These are phyloP conservation scores for Microctenopoma stevenorrisi DNA, from an alignment of 2,797 vertebrate genomes.

Conservation along the genomic window DNA sequence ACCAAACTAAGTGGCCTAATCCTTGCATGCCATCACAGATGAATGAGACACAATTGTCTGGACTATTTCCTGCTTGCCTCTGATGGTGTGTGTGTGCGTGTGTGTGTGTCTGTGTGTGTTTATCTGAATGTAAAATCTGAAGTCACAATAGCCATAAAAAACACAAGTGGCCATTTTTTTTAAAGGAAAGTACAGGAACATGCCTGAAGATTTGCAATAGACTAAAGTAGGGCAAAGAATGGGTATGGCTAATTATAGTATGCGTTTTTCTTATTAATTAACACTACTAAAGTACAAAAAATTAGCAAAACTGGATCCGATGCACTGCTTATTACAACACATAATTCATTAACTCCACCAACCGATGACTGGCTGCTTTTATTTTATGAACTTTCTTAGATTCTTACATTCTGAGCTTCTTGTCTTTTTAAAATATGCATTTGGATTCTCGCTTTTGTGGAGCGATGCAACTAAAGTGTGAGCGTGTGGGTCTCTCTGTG, in stretches of 20 bases:
- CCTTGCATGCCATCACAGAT: constrained; percentile 59
- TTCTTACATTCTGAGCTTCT: constrained; percentile 18
- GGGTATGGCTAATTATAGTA: not conserved
- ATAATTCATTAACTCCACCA: not conserved
- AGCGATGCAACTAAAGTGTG: constrained; percentile 28
- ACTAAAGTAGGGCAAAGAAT: constrained; percentile 8
- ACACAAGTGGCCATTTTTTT: constrained; percentile 37
- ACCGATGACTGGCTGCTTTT: not conserved
- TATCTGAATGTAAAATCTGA: constrained; percentile 40
- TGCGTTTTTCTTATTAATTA: too few relatives aligned
- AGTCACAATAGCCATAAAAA: constrained; percentile 3
- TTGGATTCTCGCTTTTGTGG: constrained; percentile 26
- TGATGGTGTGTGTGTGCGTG: constrained; percentile 4
- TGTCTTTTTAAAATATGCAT: constrained; percentile 38
- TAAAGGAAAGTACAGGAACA: constrained; percentile 19
- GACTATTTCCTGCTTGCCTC: constrained; percentile 18
- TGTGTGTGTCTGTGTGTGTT: constrained; percentile 7
- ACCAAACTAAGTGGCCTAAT: constrained; percentile 76
- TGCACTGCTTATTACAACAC: not conserved
- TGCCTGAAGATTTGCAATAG: constrained; percentile 11
- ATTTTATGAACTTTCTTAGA: constrained; percentile 7
- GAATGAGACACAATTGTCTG: constrained; percentile 58
- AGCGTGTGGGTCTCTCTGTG: not conserved
- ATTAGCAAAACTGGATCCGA: not conserved
- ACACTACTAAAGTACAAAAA: not conserved